These are phyloP conservation scores for Caenorhabditis sp. DNA, from an alignment of 2,888 invertebrate species.

Conservation along the genomic window DNA sequence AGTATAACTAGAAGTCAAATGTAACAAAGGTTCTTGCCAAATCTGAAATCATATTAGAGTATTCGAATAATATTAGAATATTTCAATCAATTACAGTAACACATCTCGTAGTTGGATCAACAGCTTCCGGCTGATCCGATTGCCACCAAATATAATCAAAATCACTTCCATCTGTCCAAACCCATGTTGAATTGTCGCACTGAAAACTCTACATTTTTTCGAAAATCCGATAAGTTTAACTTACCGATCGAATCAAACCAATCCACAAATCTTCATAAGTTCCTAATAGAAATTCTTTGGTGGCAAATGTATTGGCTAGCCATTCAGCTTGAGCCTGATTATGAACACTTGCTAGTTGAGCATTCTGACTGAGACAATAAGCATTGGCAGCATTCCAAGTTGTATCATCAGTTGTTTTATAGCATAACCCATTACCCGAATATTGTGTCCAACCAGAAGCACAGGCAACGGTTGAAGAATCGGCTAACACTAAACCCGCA, in stretches of 20 bases:
- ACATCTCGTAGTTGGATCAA: not conserved
- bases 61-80: not conserved
- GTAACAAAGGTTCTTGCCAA: not conserved
- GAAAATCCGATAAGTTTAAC: not conserved
- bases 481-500: not conserved
- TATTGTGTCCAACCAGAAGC: conserved; percentile 27
- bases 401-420: conserved; percentile 14
- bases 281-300: not conserved
- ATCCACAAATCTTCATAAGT: not conserved
- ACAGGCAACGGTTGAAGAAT: conserved; percentile 4
- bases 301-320: not conserved
- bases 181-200: conserved; percentile 3
- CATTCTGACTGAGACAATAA: not conserved
- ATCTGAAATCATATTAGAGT: not conserved
- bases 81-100: not conserved
- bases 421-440: conserved; percentile 16
- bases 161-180: conserved; percentile 1
- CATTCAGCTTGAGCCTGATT: conserved; percentile 5
- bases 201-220: not conserved
- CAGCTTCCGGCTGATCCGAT: not conserved
- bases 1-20: conserved; percentile 12
- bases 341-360: conserved; percentile 1
- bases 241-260: not conserved
- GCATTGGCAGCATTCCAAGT: conserved; percentile 17
- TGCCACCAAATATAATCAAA: conserved; percentile 5